Evolutionary conservation across 2,888 invertebrate species (phyloP), one percentile per base, ranked within the genome.

Genomic region (Tenthredo livida): DNA sequence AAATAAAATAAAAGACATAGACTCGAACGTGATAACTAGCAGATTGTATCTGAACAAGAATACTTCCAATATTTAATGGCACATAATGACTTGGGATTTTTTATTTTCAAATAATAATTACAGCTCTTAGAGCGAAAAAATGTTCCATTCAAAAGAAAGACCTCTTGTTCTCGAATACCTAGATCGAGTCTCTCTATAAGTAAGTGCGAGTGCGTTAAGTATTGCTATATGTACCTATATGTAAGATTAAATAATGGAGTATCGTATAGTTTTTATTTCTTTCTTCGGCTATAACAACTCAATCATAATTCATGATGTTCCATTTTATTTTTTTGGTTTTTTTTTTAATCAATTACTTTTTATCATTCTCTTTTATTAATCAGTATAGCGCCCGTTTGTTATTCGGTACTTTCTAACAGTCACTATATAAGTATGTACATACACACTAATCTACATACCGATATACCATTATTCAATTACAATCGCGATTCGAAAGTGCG

Each of bases 331-430:
- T 67, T 33, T 25, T 33, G 2, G 2, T 67, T 15, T 33, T 33
- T 29, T 67, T 12, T 0, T 33, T 67, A 1, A 33, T 33, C 4
- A 33, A 33, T 33, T 33, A 33, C 33, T 25, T 12, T 73, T n/a
- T 37, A 37, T 21, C 21, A 6, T 43, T 43, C 25, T 43, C 10
- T n/a, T 43, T 25, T 73, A 40, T 40, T 40, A 43, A 40, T 73
- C 43, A 40, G 10, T n/a, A 43, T 12, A 72, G n/a, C 4, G 72
- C 9, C 43, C 6, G 25, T 40, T 43, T 73, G 43, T 73, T 73
- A n/a, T n/a, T 73, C 73, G 21, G 9, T 25, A 73, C 73, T 73
- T 73, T 73, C 73, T 43, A 73, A 73, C 73, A 73, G 43, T 12
- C 43, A 25, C 21, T 73, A 73, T n/a, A 43, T n/a, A 43, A 43